Evolutionary conservation across 2,797 vertebrate genomes (phyloP).

Genomic region (Psittacula derbiana): DNA sequence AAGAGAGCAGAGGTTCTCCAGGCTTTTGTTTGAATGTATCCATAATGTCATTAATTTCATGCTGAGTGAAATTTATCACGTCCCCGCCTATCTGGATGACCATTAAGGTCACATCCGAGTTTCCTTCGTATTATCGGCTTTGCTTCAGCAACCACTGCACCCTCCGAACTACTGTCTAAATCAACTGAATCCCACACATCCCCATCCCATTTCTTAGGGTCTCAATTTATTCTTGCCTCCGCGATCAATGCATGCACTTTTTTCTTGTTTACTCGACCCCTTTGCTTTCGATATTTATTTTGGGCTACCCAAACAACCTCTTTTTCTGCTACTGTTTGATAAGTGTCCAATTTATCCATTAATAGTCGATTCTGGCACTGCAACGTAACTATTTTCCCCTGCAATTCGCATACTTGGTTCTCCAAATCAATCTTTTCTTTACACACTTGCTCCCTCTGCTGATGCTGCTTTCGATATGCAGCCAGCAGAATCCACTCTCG

Average conservation of each 20-base stretch:
- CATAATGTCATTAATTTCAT: background rate
- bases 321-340: background rate
- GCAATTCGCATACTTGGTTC: background rate
- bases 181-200: background rate
- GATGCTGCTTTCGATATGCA: background rate
- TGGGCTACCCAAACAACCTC: background rate
- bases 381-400: no score
- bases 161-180: background rate
- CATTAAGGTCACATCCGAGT: background rate
- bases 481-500: background rate
- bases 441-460: background rate
- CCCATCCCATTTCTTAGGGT: background rate
- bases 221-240: background rate
- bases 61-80: background rate
- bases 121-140: background rate
- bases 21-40: background rate
- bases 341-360: background rate
- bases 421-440: background rate
- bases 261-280: background rate
- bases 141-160: background rate
- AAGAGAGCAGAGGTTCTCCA: background rate
- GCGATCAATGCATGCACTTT: background rate
- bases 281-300: background rate
- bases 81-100: background rate
- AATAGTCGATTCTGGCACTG: background rate